Evolutionary conservation across 2,888 invertebrate genomes (phyloP).

Genomic region (Ophion ventricosus): DNA sequence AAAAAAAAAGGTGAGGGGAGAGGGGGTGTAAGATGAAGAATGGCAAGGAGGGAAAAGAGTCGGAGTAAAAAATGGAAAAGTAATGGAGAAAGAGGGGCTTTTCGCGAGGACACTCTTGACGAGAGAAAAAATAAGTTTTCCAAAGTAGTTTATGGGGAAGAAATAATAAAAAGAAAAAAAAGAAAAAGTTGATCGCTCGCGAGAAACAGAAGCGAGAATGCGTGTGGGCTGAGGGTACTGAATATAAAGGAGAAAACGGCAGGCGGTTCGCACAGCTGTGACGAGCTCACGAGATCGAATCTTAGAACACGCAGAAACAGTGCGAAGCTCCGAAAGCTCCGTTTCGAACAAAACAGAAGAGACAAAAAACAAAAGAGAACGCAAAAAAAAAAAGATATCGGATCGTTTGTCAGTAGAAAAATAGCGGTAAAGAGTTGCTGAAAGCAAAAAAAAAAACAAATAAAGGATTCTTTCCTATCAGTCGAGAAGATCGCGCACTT

Average conservation of each 20-base stretch:
- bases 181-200: conserved; percentile 58
- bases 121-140: conserved; percentile 64
- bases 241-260: conserved; percentile 23
- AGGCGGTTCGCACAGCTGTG: conserved; percentile 47
- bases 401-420: conserved; percentile 24
- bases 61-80: conserved; percentile 28
- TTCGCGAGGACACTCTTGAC: conserved; percentile 40
- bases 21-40: not conserved
- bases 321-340: conserved; percentile 47
- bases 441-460: not conserved
- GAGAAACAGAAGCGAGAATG: conserved; percentile 50
- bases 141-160: conserved; percentile 68
- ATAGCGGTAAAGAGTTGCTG: not conserved
- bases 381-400: conserved; percentile 37
- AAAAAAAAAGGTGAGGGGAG: conserved; percentile 11
- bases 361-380: conserved; percentile 16
- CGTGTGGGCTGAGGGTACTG: conserved; percentile 5
- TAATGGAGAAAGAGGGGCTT: conserved; percentile 32
- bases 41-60: not conserved
- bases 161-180: too few species aligned
- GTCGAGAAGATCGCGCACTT: too few species aligned
- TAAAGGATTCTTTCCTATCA: not conserved
- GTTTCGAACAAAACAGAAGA: conserved; percentile 36
- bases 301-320: conserved; percentile 41
- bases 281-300: conserved; percentile 31